These are phyloP conservation scores for Melanaphis sacchari DNA, from an alignment of 1,140 invertebrate genomes.

Conservation along the genomic window DNA sequence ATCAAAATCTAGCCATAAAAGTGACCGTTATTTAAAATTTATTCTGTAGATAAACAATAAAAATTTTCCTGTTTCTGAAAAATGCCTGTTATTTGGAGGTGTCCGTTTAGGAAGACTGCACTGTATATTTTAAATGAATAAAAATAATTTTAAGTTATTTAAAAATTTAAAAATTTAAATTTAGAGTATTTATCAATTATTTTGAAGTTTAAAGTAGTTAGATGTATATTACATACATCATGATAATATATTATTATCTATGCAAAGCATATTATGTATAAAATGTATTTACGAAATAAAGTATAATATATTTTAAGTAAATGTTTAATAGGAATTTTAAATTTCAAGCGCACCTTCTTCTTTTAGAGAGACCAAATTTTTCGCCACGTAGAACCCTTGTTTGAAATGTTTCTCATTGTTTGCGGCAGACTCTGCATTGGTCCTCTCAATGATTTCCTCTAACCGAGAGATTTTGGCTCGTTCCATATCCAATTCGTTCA, in stretches of 20 bases:
- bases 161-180: not conserved
- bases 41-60: no score
- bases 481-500: conserved; percentile 24
- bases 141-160: not conserved
- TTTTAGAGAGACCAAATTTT: conserved; percentile 54
- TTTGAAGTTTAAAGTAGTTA: not conserved
- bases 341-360: conserved; percentile 53
- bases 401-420: conserved; percentile 46
- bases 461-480: not conserved
- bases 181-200: not conserved
- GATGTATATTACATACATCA: not conserved
- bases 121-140: not conserved
- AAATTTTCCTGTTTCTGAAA: no score
- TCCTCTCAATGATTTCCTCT: not conserved
- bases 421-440: not conserved
- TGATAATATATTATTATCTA: not conserved
- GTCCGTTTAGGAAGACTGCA: no score
- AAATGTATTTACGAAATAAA: not conserved
- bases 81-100: no score
- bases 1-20: no score
- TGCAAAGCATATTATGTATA: not conserved
- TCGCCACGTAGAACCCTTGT: conserved; percentile 51
- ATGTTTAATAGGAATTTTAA: not conserved
- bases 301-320: not conserved
- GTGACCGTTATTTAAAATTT: no score